Evolutionary conservation across 2,888 invertebrate species (phyloP).

Genomic region (Tetramorium bicarinatum): DNA sequence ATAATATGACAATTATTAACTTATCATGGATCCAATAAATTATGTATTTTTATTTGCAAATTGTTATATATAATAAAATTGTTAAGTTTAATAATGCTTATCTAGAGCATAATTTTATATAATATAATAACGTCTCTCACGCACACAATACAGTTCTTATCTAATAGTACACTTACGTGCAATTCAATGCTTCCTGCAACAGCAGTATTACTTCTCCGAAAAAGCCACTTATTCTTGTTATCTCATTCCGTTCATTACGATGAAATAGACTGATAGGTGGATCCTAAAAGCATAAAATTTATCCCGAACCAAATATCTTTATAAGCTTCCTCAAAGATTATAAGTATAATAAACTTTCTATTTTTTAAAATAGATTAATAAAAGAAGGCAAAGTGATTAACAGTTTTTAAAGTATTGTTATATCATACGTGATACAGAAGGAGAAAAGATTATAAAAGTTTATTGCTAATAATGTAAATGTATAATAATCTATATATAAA

Average conservation of each 20-base stretch:
- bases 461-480: background rate
- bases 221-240: conserved; percentile 80
- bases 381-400: background rate
- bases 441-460: background rate
- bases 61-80: conserved; percentile 1
- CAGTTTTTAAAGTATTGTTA: background rate
- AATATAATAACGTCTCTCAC: background rate
- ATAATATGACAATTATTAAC: background rate
- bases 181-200: conserved; percentile 82
- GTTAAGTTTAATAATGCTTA: background rate
- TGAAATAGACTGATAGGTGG: conserved; percentile 81
- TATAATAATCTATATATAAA: background rate
- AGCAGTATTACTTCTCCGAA: conserved; percentile 82
- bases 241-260: conserved; percentile 69
- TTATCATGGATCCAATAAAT: background rate
- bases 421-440: background rate
- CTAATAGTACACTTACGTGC: conserved; percentile 80
- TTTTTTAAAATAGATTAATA: background rate
- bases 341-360: background rate
- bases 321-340: background rate
- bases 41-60: background rate
- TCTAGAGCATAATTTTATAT: background rate
- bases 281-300: conserved; percentile 75
- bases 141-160: background rate
- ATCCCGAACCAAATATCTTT: background rate